phyloP scores from a whole-genome alignment of 2,113 vertebrate species.

The Ameiurus melas region DNA sequence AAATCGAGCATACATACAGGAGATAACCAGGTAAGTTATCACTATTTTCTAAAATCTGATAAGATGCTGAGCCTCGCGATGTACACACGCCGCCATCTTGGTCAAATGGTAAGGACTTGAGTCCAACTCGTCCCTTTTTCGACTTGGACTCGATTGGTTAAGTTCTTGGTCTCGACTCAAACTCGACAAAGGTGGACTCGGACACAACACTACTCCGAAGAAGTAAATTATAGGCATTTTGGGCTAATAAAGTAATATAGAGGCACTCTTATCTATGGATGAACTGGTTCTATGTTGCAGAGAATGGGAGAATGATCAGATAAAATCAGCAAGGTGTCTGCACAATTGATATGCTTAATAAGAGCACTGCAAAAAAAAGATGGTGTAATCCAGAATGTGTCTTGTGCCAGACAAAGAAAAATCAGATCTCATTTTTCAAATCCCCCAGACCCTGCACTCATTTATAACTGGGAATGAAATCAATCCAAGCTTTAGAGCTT shows the following conservation, averaged over 20 bases:
- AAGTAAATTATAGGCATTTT: background rate
- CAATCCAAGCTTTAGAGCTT: slow-evolving; percentile 7
- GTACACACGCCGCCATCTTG: too few species aligned
- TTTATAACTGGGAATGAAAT: slow-evolving; percentile 18
- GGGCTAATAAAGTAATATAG: background rate
- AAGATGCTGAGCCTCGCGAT: too few species aligned
- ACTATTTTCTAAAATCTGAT: too few species aligned
- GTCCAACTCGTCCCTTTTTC: too few species aligned
- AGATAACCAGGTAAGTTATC: too few species aligned
- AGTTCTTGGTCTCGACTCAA: too few species aligned
- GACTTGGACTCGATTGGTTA: too few species aligned
- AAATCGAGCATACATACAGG: too few species aligned
- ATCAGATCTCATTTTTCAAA: slow-evolving; percentile 8
- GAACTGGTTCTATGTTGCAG: background rate
- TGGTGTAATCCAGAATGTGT: background rate
- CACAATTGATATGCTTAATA: background rate
- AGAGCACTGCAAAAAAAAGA: background rate
- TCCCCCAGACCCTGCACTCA: background rate
- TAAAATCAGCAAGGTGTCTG: background rate
- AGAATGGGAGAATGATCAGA: background rate
- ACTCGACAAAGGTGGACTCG: too few species aligned
- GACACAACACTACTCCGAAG: background rate
- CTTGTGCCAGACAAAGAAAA: background rate
- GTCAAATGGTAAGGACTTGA: too few species aligned
- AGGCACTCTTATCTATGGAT: background rate